Evolutionary conservation across 2,797 vertebrate genomes (phyloP), one percentile per base, ranked within the genome.

Genomic region (Gorsachius magnificus): DNA sequence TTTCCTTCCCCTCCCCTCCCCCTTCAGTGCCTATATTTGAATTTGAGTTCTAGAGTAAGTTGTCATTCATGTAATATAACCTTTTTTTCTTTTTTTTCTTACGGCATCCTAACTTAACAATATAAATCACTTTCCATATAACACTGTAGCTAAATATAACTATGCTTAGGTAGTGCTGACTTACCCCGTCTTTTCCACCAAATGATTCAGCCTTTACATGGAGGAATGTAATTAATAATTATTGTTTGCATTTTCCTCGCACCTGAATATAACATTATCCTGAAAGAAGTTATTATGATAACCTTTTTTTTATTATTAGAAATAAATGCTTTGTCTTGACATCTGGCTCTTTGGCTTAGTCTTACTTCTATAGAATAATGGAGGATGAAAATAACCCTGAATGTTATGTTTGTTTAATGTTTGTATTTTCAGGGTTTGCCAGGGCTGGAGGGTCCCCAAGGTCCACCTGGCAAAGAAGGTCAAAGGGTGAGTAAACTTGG

Each of bases 401-500:
- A 87, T 41, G 21, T 89, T 74, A 70, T 79, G 69, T 89, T 93
- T 95, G 60, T 77, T 86, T 48, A 68, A 80, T 94, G n/a, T 89
- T 95, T 95, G 26, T 71, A 28, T 83, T 95, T 96, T n/a, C 84
- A 99, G 99, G 98, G 98, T 95, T 94, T 97, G 63, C 71, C 97
- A 71, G 99, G 98, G 56, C 83, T 97, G 68, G 97, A 98, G 92
- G 99, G 99, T 96, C 98, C 98, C 46, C 97, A 98, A 81, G 99
- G 98, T 89, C 94, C 98, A 90, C 97, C 98, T 94, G 99, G 99
- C 94, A 99, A 99, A 98, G 99, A 99, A 97, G 99, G 99, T 97
- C 99, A 99, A 97, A 99, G 99, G 98, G 99, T 99, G 98, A 99
- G 99, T 99, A 97, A 97, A 96, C 72, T 82, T 79, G 45, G 46